A percentile compares a stretch with the other conserved stretches of the same genome.
phyloP scores from a whole-genome alignment of 2,797 vertebrate species.

The Mormyrus hasselquistii region DNA sequence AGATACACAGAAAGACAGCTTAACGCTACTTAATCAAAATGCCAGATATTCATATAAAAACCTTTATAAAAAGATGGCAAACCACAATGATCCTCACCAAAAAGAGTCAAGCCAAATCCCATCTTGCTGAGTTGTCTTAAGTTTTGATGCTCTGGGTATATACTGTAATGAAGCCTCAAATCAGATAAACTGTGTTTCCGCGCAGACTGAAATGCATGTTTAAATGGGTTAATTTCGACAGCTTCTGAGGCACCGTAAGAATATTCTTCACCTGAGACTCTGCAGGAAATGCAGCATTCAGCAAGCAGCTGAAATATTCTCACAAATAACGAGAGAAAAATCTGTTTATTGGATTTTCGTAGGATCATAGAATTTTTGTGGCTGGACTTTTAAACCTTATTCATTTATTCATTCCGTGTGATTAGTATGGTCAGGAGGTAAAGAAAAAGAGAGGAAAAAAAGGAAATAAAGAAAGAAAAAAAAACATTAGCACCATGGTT shows the following conservation, averaged over 20 bases:
- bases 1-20: not conserved
- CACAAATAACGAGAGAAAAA: not conserved
- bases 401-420: not conserved
- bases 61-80: not conserved
- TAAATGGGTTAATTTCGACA: not conserved
- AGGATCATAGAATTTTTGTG: not conserved
- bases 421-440: not conserved
- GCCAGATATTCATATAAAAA: not conserved
- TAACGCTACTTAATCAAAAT: not conserved
- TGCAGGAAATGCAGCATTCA: not conserved
- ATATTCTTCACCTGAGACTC: not conserved
- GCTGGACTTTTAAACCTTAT: not conserved
- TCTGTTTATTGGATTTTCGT: not conserved
- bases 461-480: not conserved
- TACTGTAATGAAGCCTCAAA: not conserved
- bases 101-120: not conserved
- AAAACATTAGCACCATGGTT: not conserved
- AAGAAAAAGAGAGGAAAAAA: not conserved
- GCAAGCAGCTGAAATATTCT: not conserved
- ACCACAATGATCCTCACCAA: not conserved
- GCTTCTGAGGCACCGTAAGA: not conserved
- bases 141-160: not conserved
- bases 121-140: not conserved
- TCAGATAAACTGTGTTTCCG: not conserved
- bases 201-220: not conserved